Base-by-base conservation (phyloP, 2,113 vertebrate genomes). In the Carlito syrichta region DNA sequence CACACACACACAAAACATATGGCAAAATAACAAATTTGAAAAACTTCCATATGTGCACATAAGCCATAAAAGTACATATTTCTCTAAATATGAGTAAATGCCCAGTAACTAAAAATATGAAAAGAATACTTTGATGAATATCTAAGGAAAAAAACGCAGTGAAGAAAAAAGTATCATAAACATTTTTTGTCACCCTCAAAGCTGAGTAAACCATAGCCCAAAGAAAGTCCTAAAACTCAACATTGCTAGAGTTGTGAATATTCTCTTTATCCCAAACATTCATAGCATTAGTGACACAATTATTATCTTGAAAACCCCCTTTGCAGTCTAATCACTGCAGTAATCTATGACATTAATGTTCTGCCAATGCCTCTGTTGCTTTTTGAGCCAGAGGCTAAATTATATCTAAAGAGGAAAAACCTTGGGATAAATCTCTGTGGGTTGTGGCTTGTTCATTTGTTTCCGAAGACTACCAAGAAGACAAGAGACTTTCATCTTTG, bases 21-120 rank as follows among this genome's bases (percentile, higher is more conserved):
- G 52, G 45, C 45, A 93, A 96, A 81, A 85, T 71, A 87, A 92
- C 11, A 60, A 83, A 89, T 52, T 45, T 63, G 17, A 68, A 95
- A 88, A 38, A 54, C 69, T 58, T 62, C 38, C 32, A 73, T 45
- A 69, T 79, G 16, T n/a, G 4, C 43, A 76, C 13, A 96, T n/a
- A 68, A 35, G 68, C 19, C 62, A 92, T 25, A 78, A 76, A 90
- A 69, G 27, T 27, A 84, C 6, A 2, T 71, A 68, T 81, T 95
- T 92, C 27, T 54, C 83, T 63, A 38, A 71, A 62, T 82, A 88
- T 90, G 6, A 90, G 38, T 40, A 84, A 85, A 66, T 90, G 63
- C 63, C 45, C 25, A 58, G 8, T 32, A 87, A 94, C 35, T 43
- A 27, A 74, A 92, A 94, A 83, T 17, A 78, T 2, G 16, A 69